phyloP scores from a whole-genome alignment of 23 tunicate species.

The Trididemnum clinides region DNA sequence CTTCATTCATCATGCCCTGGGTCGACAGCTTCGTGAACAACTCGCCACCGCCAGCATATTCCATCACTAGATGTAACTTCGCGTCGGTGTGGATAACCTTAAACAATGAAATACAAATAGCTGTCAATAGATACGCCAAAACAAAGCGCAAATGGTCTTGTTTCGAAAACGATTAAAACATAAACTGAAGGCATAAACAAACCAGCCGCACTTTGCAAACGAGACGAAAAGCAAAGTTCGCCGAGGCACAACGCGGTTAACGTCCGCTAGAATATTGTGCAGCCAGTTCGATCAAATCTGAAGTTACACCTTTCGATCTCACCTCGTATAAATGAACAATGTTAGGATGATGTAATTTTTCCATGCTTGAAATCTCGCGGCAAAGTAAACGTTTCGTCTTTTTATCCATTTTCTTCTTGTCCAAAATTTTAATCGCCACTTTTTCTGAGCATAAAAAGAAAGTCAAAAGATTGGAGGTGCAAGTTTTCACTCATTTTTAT shows the following conservation, averaged over 20 bases:
- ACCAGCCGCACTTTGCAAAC: too few relatives aligned
- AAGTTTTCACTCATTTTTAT: too few relatives aligned
- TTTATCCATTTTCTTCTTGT: conserved; percentile 84
- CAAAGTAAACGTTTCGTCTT: conserved; percentile 77
- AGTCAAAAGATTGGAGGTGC: too few relatives aligned
- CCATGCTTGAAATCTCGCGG: conserved; percentile 87
- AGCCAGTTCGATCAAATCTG: too few relatives aligned
- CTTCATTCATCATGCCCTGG: conserved; percentile 85
- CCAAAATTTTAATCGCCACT: conserved; percentile 86
- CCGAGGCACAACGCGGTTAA: too few relatives aligned
- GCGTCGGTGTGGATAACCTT: conserved; percentile 84
- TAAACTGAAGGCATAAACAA: too few relatives aligned
- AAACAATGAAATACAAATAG: not conserved
- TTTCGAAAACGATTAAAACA: too few relatives aligned
- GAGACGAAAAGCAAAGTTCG: too few relatives aligned
- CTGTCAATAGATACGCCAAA: not conserved
- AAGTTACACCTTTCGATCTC: too few relatives aligned
- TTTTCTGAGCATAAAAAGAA: conserved; percentile 32
- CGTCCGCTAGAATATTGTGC: too few relatives aligned
- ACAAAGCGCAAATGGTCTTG: too few relatives aligned
- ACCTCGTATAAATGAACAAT: conserved; percentile 85
- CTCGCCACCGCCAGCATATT: conserved; percentile 90
- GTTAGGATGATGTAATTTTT: conserved; percentile 87
- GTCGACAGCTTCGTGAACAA: conserved; percentile 71
- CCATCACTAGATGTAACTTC: conserved; percentile 80